phyloP scores from a whole-genome alignment of 2,113 vertebrate species.

The Colinus virginianus region DNA sequence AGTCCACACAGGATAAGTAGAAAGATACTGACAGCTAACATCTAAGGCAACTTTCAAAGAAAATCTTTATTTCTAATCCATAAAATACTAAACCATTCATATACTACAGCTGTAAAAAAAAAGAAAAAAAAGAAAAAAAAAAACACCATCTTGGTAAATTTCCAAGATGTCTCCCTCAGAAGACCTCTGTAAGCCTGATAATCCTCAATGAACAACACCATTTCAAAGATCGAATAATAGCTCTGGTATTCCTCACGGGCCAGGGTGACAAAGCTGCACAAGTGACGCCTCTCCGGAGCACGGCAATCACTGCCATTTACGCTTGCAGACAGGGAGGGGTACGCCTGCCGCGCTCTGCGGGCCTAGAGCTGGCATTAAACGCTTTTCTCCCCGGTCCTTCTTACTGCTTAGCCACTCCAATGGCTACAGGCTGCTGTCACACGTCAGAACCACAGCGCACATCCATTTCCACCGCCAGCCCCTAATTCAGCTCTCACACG shows the following conservation, averaged over 20 bases:
- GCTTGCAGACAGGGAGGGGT: not conserved
- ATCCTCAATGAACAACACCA: slow-evolving; percentile 11
- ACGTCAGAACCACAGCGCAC: slow-evolving; percentile 1
- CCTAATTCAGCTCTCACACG: not conserved
- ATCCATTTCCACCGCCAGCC: not conserved
- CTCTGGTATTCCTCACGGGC: slow-evolving; percentile 47
- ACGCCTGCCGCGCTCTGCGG: not conserved
- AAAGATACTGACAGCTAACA: not conserved
- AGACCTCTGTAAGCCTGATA: slow-evolving; percentile 17
- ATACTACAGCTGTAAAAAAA: not conserved
- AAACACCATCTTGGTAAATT: not conserved
- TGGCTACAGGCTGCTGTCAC: slow-evolving; percentile 33
- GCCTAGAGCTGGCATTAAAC: not conserved
- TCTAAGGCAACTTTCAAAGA: not conserved
- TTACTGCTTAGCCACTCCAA: not conserved
- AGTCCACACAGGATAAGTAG: not conserved
- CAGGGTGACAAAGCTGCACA: not conserved
- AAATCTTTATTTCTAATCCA: not conserved
- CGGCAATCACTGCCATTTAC: not conserved
- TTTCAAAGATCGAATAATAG: slow-evolving; percentile 21
- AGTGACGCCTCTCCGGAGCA: not conserved
- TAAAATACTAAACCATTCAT: not conserved
- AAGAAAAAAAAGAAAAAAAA: not conserved
- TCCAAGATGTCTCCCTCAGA: not conserved
- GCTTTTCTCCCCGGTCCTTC: not conserved